phyloP scores from a whole-genome alignment of 2,113 vertebrate genomes.

The Orcinus orca region DNA sequence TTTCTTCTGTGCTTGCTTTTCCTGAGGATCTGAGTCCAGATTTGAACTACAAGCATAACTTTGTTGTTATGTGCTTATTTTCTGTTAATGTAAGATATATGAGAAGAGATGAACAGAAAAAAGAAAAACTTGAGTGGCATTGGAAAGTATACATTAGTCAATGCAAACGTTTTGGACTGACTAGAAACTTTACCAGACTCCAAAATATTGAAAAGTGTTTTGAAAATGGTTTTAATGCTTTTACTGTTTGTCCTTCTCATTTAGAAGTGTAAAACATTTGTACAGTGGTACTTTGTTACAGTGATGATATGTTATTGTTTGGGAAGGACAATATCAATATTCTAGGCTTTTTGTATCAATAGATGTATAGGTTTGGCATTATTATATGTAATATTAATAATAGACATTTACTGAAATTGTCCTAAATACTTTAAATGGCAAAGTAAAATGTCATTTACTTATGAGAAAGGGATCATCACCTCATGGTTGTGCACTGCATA shows the following conservation, averaged over 20 bases:
- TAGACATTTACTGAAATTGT: not conserved
- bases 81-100: not conserved
- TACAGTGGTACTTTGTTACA: not conserved
- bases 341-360: not conserved
- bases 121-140: not conserved
- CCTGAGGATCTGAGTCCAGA: not conserved
- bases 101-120: not conserved
- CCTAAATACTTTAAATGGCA: not conserved
- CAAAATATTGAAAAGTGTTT: not conserved
- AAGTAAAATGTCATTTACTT: not conserved
- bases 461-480: not conserved
- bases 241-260: not conserved
- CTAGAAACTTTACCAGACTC: not conserved
- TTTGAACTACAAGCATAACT: not conserved
- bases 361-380: not conserved
- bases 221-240: not conserved
- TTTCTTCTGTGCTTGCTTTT: conserved; percentile 32
- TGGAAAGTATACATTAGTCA: not conserved
- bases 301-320: not conserved
- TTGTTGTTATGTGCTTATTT: not conserved
- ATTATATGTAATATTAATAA: not conserved
- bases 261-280: not conserved
- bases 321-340: not conserved
- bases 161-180: not conserved
- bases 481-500: not conserved